These are phyloP conservation scores for Meteorus cinctellus DNA, from an alignment of 2,888 invertebrate genomes.

Conservation along the genomic window DNA sequence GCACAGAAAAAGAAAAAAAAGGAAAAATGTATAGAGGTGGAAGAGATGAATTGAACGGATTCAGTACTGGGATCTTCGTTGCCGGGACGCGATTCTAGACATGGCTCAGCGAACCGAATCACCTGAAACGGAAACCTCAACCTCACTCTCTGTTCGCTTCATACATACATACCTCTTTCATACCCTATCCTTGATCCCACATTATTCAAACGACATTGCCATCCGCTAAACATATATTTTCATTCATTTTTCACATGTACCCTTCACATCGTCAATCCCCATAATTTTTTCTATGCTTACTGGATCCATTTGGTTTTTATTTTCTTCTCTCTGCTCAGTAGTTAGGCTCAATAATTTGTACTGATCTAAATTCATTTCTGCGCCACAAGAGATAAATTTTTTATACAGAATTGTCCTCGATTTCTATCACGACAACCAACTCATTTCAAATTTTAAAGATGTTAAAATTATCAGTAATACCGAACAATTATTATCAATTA, in stretches of 20 bases:
- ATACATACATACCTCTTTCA: slow-evolving; percentile 21
- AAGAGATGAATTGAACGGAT: slow-evolving; percentile 14
- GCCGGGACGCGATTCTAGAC: slow-evolving; percentile 10
- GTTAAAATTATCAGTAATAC: too few species aligned
- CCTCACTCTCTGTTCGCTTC: slow-evolving; percentile 1
- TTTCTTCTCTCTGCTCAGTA: too few species aligned
- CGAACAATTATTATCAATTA: too few species aligned
- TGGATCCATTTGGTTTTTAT: not conserved
- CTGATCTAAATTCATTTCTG: too few species aligned
- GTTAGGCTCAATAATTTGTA: too few species aligned
- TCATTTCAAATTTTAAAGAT: too few species aligned
- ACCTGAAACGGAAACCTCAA: slow-evolving; percentile 44
- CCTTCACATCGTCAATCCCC: too few species aligned
- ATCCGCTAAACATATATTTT: not conserved
- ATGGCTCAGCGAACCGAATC: slow-evolving; percentile 38
- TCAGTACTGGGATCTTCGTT: slow-evolving; percentile 14
- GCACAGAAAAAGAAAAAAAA: not conserved
- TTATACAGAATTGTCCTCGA: too few species aligned
- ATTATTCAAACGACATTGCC: slow-evolving; percentile 5
- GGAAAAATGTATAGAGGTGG: not conserved
- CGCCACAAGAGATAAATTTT: too few species aligned
- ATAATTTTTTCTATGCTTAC: not conserved
- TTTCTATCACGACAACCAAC: too few species aligned
- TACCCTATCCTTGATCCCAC: slow-evolving; percentile 4
- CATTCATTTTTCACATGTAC: too few species aligned